Percentiles rank a stretch among this genome's conserved stretches.
phyloP scores from a whole-genome alignment of 2,797 vertebrate species.

The Enteromius paludinosus region DNA sequence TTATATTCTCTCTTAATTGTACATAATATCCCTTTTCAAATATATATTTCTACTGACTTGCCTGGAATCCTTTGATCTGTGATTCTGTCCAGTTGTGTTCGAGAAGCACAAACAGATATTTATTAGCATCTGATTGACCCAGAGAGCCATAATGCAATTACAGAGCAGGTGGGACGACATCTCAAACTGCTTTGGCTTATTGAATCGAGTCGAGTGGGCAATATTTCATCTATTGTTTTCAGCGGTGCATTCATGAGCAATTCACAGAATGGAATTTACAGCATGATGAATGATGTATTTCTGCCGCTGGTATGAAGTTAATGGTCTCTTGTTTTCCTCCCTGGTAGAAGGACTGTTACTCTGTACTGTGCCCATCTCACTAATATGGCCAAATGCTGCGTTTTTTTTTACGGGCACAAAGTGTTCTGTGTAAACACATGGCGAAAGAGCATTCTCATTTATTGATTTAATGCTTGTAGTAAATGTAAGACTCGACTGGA shows the following conservation, averaged over 20 bases:
- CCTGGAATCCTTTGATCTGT: conserved; percentile 31
- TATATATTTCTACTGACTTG: conserved; percentile 14
- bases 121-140: conserved; percentile 75
- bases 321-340: conserved; percentile 72
- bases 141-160: conserved; percentile 79
- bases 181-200: conserved; percentile 76
- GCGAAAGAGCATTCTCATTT: conserved; percentile 60
- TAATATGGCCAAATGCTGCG: conserved; percentile 62
- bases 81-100: conserved; percentile 17
- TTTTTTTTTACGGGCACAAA: conserved; percentile 69
- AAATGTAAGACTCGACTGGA: conserved; percentile 65
- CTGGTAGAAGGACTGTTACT: conserved; percentile 59
- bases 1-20: background rate
- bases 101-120: conserved; percentile 65
- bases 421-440: conserved; percentile 64
- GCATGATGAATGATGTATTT: conserved; percentile 76
- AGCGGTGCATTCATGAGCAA: conserved; percentile 77
- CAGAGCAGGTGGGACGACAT: conserved; percentile 80
- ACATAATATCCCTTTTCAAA: background rate
- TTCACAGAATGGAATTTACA: conserved; percentile 83
- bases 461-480: conserved; percentile 69
- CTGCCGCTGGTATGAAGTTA: conserved; percentile 69
- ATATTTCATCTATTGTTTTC: conserved; percentile 86
- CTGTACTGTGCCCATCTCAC: conserved; percentile 39
- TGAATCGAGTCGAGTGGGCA: conserved; percentile 82